phyloP scores from a whole-genome alignment of 1,140 invertebrate species.

The Drosophila bifasciata region DNA sequence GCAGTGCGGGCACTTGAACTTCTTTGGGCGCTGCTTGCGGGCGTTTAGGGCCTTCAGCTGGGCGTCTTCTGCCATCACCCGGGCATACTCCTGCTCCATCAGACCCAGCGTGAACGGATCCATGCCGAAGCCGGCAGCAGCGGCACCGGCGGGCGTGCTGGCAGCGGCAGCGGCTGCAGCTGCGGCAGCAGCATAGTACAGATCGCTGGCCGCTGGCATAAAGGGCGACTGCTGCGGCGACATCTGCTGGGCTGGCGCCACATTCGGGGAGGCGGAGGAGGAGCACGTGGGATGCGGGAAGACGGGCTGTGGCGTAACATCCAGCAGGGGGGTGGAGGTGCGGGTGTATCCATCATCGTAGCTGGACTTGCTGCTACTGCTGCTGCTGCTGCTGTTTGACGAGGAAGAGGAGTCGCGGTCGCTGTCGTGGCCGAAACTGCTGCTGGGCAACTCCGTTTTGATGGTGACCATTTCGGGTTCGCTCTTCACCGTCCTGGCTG shows the following conservation, averaged over 20 bases:
- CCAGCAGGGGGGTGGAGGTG: conserved; percentile 60
- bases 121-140: conserved; percentile 62
- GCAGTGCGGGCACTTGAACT: conserved; percentile 94
- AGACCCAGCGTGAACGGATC: conserved; percentile 75
- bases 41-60: conserved; percentile 87
- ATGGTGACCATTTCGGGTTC: conserved; percentile 48
- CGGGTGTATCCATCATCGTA: conserved; percentile 70
- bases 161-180: conserved; percentile 57
- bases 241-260: conserved; percentile 41
- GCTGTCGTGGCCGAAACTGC: conserved; percentile 61
- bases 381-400: conserved; percentile 40
- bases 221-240: conserved; percentile 48
- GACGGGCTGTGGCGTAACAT: conserved; percentile 48
- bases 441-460: conserved; percentile 57
- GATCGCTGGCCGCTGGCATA: conserved; percentile 56
- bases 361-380: conserved; percentile 59
- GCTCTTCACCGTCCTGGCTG: conserved; percentile 57
- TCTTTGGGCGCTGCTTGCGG: conserved; percentile 93
- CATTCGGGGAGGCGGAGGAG: conserved; percentile 3
- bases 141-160: conserved; percentile 16
- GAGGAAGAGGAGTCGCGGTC: conserved; percentile 65
- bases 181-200: conserved; percentile 75
- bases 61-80: conserved; percentile 88
- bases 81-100: conserved; percentile 88
- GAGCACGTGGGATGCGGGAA: conserved; percentile 30